Evolutionary conservation across 2,113 vertebrate species (phyloP).

Genomic region (Scomber colias): DNA sequence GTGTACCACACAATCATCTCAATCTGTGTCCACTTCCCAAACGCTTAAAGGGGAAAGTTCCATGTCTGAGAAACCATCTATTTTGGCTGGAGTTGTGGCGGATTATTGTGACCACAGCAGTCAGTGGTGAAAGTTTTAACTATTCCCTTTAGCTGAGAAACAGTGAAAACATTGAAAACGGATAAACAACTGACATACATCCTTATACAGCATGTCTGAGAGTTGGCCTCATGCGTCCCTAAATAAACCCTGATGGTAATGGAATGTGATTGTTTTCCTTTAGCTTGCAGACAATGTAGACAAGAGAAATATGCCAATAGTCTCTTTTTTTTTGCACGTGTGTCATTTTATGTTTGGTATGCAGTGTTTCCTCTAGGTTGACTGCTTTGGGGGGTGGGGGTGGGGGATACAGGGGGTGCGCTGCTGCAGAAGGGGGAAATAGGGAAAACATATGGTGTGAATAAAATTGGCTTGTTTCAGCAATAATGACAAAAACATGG

Average conservation of each 20-base stretch:
- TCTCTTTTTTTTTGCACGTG: neutral
- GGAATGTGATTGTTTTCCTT: neutral
- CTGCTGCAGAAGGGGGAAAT: too few relatives aligned
- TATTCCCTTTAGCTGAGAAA: constrained; percentile 19
- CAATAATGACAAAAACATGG: constrained; percentile 2
- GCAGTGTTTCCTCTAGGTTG: too few relatives aligned
- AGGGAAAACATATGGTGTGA: too few relatives aligned
- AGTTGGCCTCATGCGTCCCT: neutral
- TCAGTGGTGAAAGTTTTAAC: neutral
- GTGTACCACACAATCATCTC: neutral
- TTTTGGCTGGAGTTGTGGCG: constrained; percentile 24
- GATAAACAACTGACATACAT: constrained; percentile 16
- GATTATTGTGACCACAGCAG: constrained; percentile 19
- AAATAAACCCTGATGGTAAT: constrained; percentile 4
- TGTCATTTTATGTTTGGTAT: neutral
- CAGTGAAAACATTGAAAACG: constrained; percentile 32
- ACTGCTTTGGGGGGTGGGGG: too few relatives aligned
- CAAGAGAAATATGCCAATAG: neutral
- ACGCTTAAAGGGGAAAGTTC: neutral
- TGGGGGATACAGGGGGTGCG: too few relatives aligned
- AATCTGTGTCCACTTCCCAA: neutral
- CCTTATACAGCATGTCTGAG: constrained; percentile 13
- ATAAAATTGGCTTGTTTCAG: neutral
- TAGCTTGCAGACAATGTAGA: too few relatives aligned
- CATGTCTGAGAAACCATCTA: constrained; percentile 8